Evolutionary conservation across 2,888 invertebrate species (phyloP).

Genomic region (Eupithecia exiguata): DNA sequence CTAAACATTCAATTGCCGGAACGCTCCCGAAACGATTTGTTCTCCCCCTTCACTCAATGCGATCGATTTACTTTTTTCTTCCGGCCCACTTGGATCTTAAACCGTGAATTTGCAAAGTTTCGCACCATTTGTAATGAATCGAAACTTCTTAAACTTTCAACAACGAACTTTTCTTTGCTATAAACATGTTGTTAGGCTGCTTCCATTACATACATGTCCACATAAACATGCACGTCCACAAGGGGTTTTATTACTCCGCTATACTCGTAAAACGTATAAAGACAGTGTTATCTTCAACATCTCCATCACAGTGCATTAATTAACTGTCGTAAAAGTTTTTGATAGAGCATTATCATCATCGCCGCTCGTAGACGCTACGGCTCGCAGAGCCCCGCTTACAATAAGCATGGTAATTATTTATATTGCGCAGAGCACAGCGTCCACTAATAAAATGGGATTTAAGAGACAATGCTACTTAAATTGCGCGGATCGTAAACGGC

Average conservation of each 20-base stretch:
- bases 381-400: constrained; percentile 15
- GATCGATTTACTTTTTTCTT: constrained; percentile 73
- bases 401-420: constrained; percentile 32
- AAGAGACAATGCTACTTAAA: constrained; percentile 68
- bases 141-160: constrained; percentile 5
- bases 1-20: constrained; percentile 82
- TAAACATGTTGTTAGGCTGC: background rate
- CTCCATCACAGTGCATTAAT: constrained; percentile 19
- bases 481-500: constrained; percentile 68
- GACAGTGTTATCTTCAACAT: constrained; percentile 12
- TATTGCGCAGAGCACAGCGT: constrained; percentile 36
- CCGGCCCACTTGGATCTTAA: constrained; percentile 53
- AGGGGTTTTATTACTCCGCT: constrained; percentile 11
- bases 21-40: constrained; percentile 79
- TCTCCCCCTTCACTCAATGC: constrained; percentile 62
- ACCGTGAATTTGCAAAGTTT: constrained; percentile 46
- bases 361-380: too few relatives aligned
- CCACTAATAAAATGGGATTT: constrained; percentile 55
- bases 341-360: constrained; percentile 23
- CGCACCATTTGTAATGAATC: constrained; percentile 24
- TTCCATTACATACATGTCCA: background rate
- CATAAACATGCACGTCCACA: constrained; percentile 5
- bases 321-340: constrained; percentile 16
- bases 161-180: background rate
- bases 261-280: constrained; percentile 21